Conservation (phyloP, 2,888 invertebrate genomes). For the Ormyrus rosae region DNA sequence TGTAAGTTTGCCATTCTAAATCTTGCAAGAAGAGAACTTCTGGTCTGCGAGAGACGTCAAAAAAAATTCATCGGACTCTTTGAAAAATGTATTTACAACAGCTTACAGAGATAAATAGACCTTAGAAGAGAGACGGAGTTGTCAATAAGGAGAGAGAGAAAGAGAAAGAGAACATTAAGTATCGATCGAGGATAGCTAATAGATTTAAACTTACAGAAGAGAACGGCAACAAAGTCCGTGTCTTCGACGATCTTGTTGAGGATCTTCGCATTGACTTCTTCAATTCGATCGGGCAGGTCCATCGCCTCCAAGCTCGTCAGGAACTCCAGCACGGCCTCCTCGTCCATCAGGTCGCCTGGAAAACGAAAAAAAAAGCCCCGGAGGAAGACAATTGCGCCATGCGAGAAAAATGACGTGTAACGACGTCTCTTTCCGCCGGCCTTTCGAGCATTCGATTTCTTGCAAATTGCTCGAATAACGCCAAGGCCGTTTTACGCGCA, state of each 20-base stretch:
- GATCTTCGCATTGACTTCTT: constrained; percentile 95
- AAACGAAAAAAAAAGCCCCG: not conserved
- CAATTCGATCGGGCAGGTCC: constrained; percentile 95
- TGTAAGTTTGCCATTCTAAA: constrained; percentile 34
- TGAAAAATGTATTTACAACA: constrained; percentile 12
- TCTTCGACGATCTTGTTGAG: constrained; percentile 93
- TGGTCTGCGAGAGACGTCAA: not conserved
- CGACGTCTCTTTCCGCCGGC: not conserved
- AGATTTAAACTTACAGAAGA: constrained; percentile 89
- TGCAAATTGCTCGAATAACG: constrained; percentile 43
- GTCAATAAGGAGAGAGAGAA: not conserved
- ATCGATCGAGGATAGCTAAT: not conserved
- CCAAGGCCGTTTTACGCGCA: constrained; percentile 50
- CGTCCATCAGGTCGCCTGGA: constrained; percentile 94
- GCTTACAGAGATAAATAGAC: not conserved
- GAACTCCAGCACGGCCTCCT: constrained; percentile 94
- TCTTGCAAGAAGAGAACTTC: constrained; percentile 7
- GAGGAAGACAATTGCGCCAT: not conserved
- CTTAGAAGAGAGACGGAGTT: not conserved
- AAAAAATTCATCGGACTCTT: not conserved
- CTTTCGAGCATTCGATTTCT: constrained; percentile 32
- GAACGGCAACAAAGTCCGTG: constrained; percentile 92
- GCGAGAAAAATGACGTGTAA: not conserved
- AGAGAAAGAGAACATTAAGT: too few relatives aligned
- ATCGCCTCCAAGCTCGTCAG: constrained; percentile 95